Evolutionary conservation across 1,140 invertebrate species (phyloP).

Genomic region (Pseudomyrmex sp.): DNA sequence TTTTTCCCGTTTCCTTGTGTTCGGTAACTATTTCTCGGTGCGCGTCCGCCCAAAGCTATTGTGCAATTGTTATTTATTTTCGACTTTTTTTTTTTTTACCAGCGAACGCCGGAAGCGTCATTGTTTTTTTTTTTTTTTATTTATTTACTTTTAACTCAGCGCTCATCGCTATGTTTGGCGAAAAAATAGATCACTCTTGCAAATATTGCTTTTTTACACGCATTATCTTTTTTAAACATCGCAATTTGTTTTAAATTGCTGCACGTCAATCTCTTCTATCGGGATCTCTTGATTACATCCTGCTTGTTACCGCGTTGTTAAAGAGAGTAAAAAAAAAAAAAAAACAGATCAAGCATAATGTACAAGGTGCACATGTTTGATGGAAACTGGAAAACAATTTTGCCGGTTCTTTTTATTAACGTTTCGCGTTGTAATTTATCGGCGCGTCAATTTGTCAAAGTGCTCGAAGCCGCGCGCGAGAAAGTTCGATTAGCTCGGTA

Average conservation of each 20-base stretch:
- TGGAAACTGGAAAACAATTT: too few relatives aligned
- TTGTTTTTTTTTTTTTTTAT: background rate
- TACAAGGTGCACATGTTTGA: too few relatives aligned
- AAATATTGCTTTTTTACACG: slow-evolving; percentile 9
- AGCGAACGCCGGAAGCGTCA: slow-evolving; percentile 31
- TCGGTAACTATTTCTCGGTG: background rate
- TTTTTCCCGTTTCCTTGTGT: background rate
- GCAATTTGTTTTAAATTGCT: too few relatives aligned
- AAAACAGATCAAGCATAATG: too few relatives aligned
- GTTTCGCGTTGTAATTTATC: slow-evolving; percentile 25
- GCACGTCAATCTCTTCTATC: too few relatives aligned
- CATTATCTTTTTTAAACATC: background rate
- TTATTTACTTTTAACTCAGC: background rate
- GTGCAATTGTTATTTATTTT: slow-evolving; percentile 74
- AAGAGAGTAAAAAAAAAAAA: background rate
- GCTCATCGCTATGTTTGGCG: background rate
- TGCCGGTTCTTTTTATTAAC: background rate
- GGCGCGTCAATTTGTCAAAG: slow-evolving; percentile 30
- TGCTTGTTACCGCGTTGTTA: background rate
- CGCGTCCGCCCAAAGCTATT: slow-evolving; percentile 42
- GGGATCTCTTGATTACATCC: too few relatives aligned
- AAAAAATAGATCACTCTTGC: slow-evolving; percentile 12
- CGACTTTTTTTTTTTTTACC: slow-evolving; percentile 37
- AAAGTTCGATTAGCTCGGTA: slow-evolving; percentile 31
- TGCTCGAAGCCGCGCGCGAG: background rate